These are phyloP conservation scores for Promerops cafer DNA, from an alignment of 2,113 vertebrate species.

Conservation along the genomic window DNA sequence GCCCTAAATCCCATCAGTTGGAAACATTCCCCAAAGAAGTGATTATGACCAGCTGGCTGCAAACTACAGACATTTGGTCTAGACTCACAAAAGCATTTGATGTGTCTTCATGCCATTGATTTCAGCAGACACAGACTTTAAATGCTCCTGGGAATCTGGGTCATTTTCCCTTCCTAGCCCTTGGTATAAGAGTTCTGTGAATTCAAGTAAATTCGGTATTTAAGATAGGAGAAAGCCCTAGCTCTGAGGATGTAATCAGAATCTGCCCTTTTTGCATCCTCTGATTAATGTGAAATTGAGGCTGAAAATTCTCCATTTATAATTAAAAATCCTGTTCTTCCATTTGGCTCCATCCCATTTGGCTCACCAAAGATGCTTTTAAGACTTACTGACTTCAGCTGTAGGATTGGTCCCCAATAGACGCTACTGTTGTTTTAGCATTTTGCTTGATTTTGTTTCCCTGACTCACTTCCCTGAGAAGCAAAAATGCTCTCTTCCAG, in stretches of 20 bases:
- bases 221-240: background rate
- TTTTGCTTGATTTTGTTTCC: background rate
- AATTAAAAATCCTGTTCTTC: background rate
- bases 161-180: background rate
- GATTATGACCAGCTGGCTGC: slow-evolving; percentile 35
- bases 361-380: background rate
- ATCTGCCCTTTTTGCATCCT: background rate
- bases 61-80: slow-evolving; percentile 40
- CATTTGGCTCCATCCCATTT: background rate
- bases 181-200: background rate
- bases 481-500: background rate
- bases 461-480: background rate
- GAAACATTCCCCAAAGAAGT: slow-evolving; percentile 32
- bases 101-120: background rate
- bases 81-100: slow-evolving; percentile 5
- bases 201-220: background rate
- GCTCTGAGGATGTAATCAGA: background rate
- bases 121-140: background rate
- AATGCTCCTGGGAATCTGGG: background rate
- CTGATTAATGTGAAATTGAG: background rate
- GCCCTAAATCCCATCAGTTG: slow-evolving; percentile 39
- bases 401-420: background rate
- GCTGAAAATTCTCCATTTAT: background rate
- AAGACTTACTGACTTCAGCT: background rate
- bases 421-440: background rate